Base-by-base conservation (phyloP, 2,113 vertebrate species). In the Loxodonta africana region DNA sequence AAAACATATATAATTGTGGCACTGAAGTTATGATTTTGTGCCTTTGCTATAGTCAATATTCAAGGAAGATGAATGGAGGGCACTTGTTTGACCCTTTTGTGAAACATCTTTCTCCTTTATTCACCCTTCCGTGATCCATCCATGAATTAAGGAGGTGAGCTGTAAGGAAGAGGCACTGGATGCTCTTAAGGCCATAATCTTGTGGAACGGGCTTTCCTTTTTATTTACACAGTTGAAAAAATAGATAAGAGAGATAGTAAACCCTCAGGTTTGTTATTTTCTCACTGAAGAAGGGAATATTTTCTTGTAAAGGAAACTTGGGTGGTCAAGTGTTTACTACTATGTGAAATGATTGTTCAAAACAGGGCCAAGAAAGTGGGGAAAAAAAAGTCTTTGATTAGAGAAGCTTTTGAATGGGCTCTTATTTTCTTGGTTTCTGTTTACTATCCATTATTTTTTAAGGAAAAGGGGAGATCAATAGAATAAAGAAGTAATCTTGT, bases 11-110 rank as follows among this genome's bases (percentile, higher is more conserved):
- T 86, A 95, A 83, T 21, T 95, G 87, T 86, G 81, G 25, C 77
- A 83, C 92, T 95, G 76, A 97, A 95, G 96, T 95, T 96, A 90
- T 88, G 25, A n/a, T 96, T 97, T 67, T 92, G 82, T 97, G 89
- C 78, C 41, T 93, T 33, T 91, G 46, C 93, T 93, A 65, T 96
- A 97, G 96, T 91, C 96, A 97, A 69, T 91, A 96, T 23, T 53
- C 96, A 77, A 90, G 93, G 95, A 94, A 51, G 92, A 80, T 84
- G 41, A 82, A 21, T 8, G 26, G 25, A 53, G 60, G 26, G 15
- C 30, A 51, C 8, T 15, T 30, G n/a, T 57, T 48, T 30, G 57
- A 67, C 8, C 25, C 46, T 98, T 96, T 95, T 87, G 51, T 48
- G 85, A 95, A 74, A 78, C 96, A 51, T 91, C 73, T 18, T 77